Evolutionary conservation across 2,888 invertebrate genomes (phyloP), one percentile per base, ranked within the genome.

Genomic region (Aplocera efformata): DNA sequence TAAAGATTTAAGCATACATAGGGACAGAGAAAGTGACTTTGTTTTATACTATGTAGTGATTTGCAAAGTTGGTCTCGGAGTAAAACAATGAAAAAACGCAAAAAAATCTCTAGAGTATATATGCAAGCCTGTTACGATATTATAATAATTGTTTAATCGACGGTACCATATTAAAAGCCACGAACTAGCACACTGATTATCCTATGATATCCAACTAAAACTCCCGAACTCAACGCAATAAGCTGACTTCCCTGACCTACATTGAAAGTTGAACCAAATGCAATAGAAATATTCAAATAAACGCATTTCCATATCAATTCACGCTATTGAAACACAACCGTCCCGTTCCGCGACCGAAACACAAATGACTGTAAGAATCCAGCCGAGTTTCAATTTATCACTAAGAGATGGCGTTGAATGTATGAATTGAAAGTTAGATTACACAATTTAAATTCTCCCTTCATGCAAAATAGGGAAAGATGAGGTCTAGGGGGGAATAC

Each of bases 341-440:
- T 48, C 44, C 48, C 47, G 32, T 47, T 35, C 50, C 30, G 35
- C 42, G 61, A 42, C 63, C 61, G 50, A 69, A 70, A 68, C 60
- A 68, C 74, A 82, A 84, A 79, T 78, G 81, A 73, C 72, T 71
- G 70, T 74, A 75, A 79, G 73, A 79, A 79, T 75, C 67, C 69
- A 78, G 2, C 76, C 70, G 66, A 79, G 79, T 86, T 88, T 84
- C 83, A 88, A 86, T 86, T 85, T 84, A 86, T 84, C 80, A 80
- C 79, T 78, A 58, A 77, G 78, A 88, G 88, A 85, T 88, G 86
- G 84, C 85, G 83, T 59, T 79, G 83, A 82, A 81, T 85, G 88
- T 85, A 88, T 88, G 86, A 88, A 86, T 88, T 88, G 84, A 88
- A 88, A 88, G 88, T 88, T 88, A 85, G 85, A 88, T 88, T 86